Conservation (phyloP, 2,797 vertebrate species). For the Selene dorsalis region DNA sequence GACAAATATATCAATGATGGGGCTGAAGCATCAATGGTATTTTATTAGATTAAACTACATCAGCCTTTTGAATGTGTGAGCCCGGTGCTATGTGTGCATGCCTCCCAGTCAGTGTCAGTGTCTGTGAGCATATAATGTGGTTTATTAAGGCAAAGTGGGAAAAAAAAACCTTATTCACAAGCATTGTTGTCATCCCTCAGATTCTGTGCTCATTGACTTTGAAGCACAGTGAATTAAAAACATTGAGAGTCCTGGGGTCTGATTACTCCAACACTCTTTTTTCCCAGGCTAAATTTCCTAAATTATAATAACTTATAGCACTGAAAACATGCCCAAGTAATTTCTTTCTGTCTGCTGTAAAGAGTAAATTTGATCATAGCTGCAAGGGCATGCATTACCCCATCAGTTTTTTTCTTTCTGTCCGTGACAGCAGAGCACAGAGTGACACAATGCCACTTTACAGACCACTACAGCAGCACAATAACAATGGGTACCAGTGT, state of each 20-base stretch:
- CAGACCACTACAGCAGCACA: constrained; percentile 70
- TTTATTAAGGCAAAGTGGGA: constrained; percentile 34
- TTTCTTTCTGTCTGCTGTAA: constrained; percentile 18
- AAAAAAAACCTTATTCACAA: constrained; percentile 56
- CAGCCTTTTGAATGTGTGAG: not conserved
- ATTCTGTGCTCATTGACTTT: constrained; percentile 24
- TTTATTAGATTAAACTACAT: not conserved
- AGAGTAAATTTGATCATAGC: constrained; percentile 24
- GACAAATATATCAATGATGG: not conserved
- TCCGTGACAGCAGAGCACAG: constrained; percentile 60
- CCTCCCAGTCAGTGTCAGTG: constrained; percentile 13
- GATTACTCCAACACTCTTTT: not conserved
- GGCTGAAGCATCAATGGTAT: not conserved
- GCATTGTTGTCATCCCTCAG: constrained; percentile 48
- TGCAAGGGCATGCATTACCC: constrained; percentile 28
- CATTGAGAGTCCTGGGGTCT: not conserved
- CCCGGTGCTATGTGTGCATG: constrained; percentile 3
- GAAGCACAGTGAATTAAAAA: constrained; percentile 2
- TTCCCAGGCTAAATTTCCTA: not conserved
- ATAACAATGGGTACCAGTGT: constrained; percentile 83
- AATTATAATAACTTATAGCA: not conserved
- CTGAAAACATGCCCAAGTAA: not conserved
- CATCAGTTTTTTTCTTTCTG: constrained; percentile 40
- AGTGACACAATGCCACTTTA: constrained; percentile 81
- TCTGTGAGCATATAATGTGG: constrained; percentile 29